Evolutionary conservation across 2,113 vertebrate genomes (phyloP).

Genomic region (Heteronetta atricapilla): DNA sequence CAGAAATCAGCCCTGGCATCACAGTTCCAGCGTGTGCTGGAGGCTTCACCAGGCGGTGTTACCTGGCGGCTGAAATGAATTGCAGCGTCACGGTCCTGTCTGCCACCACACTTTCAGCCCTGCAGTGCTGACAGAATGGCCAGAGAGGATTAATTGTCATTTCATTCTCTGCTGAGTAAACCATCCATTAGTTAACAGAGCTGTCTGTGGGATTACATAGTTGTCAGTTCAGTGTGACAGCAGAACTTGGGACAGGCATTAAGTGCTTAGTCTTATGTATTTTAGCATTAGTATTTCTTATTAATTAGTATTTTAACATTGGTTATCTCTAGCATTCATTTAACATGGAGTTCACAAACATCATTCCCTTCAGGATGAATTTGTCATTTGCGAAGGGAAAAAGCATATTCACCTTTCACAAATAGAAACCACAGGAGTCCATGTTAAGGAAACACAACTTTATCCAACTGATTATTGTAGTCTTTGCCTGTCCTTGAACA

Average conservation of each 20-base stretch:
- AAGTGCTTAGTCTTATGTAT: neutral
- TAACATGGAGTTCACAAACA: neutral
- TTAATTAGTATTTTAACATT: neutral
- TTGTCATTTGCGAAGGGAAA: neutral
- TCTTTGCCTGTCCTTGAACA: neutral
- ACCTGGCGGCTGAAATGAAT: neutral
- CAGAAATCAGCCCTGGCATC: neutral
- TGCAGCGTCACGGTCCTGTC: neutral
- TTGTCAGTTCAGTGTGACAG: neutral
- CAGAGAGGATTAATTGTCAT: neutral
- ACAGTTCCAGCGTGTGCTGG: neutral
- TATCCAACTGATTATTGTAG: neutral
- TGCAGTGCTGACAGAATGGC: neutral
- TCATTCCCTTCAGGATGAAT: neutral
- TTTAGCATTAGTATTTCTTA: neutral
- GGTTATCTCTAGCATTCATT: neutral
- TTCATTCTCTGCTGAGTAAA: neutral
- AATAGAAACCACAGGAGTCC: neutral
- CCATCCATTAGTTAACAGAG: neutral
- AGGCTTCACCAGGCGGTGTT: neutral
- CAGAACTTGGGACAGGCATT: neutral
- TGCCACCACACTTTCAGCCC: neutral
- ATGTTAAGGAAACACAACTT: neutral
- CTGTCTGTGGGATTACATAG: neutral
- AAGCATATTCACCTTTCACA: neutral